These are phyloP conservation scores for Acleris holmiana DNA, from an alignment of 2,888 invertebrate genomes.

Conservation along the genomic window DNA sequence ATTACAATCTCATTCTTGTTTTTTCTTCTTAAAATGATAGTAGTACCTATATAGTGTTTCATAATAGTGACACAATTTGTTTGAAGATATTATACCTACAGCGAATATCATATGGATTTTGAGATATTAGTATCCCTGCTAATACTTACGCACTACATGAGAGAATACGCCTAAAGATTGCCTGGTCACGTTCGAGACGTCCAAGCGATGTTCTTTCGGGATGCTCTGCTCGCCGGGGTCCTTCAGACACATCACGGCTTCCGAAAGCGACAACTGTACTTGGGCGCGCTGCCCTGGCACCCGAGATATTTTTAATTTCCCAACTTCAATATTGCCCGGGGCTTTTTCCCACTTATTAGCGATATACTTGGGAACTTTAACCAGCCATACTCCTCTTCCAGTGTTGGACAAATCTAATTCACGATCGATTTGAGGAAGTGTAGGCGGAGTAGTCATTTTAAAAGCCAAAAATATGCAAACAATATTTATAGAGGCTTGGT, in stretches of 20 bases:
- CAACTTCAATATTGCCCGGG: constrained; percentile 96
- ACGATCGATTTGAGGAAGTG: constrained; percentile 86
- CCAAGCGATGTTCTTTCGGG: constrained; percentile 95
- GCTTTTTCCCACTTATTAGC: constrained; percentile 97
- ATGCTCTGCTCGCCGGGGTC: constrained; percentile 92
- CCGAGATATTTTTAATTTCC: constrained; percentile 94
- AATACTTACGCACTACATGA: constrained; percentile 89
- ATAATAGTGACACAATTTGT: no score
- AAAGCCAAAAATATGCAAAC: not conserved
- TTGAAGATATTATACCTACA: no score
- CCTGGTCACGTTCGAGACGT: constrained; percentile 94
- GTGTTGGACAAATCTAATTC: constrained; percentile 95
- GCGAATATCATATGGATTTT: not conserved
- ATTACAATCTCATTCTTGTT: no score
- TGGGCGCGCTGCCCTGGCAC: constrained; percentile 92
- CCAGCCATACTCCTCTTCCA: constrained; percentile 97
- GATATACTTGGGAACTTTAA: constrained; percentile 98
- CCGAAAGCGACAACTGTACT: constrained; percentile 93
- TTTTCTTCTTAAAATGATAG: no score
- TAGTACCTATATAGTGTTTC: no score
- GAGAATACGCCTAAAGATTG: constrained; percentile 97
- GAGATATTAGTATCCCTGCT: not conserved
- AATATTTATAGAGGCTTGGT: not conserved
- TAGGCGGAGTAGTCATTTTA: constrained; percentile 55
- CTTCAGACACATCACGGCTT: constrained; percentile 90